Percentiles rank a stretch among this genome's conserved stretches.
phyloP scores from a whole-genome alignment of 2,113 vertebrate genomes.

The Sterna hirundo region DNA sequence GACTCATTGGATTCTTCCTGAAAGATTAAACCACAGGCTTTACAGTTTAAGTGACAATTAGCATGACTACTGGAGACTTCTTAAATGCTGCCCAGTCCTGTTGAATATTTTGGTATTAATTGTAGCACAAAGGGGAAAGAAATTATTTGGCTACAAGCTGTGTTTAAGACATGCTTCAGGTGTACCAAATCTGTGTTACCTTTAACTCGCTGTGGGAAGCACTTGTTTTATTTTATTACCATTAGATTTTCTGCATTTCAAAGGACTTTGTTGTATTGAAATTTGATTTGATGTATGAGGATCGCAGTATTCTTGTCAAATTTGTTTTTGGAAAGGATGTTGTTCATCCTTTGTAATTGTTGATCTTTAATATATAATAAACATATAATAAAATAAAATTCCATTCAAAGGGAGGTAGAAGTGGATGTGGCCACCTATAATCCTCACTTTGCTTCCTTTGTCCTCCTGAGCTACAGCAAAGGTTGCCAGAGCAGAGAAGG shows the following conservation, averaged over 20 bases:
- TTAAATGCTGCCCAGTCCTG: neutral
- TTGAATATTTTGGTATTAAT: neutral
- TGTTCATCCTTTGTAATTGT: neutral
- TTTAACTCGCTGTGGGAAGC: neutral
- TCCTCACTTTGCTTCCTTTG: neutral
- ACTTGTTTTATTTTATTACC: neutral
- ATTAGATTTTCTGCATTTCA: neutral
- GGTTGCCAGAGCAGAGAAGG: neutral
- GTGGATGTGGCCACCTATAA: neutral
- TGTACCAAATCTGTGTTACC: neutral
- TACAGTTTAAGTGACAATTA: neutral
- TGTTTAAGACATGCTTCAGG: neutral
- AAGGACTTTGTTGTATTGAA: neutral
- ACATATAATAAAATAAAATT: neutral
- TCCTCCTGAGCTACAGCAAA: neutral
- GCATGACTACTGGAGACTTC: neutral
- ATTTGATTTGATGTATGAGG: neutral
- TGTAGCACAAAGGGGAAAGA: neutral
- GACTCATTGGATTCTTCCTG: constrained; percentile 36
- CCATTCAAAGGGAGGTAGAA: neutral
- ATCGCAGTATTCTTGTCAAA: neutral
- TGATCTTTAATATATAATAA: neutral
- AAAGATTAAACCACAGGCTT: neutral
- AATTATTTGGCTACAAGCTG: neutral
- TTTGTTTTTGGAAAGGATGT: neutral